These are phyloP conservation scores for Speoplatyrhinus poulsoni DNA, from an alignment of 2,113 vertebrate species.

Conservation along the genomic window DNA sequence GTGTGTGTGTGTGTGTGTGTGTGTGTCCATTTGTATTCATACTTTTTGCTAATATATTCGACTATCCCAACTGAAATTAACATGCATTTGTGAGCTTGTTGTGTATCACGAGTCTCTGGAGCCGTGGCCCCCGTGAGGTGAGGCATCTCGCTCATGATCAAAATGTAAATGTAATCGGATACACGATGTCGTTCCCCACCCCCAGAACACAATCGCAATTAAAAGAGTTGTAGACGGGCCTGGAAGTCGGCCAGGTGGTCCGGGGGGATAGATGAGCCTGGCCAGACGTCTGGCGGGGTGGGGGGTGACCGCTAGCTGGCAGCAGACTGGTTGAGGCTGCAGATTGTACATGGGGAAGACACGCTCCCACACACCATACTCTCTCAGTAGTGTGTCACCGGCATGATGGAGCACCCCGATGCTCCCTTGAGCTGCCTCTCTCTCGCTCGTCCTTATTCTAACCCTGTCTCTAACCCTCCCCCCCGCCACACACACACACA, in stretches of 20 bases:
- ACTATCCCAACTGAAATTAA: not conserved
- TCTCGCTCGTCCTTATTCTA: slow-evolving; percentile 31
- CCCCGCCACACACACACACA: not conserved
- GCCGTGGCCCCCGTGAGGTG: slow-evolving; percentile 20
- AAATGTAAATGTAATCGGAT: slow-evolving; percentile 52
- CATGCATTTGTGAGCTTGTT: slow-evolving; percentile 26
- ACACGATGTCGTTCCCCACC: not conserved
- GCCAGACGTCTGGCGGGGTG: slow-evolving; percentile 65
- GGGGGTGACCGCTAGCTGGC: slow-evolving; percentile 74
- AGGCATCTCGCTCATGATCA: slow-evolving; percentile 42
- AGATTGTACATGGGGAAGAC: slow-evolving; percentile 66
- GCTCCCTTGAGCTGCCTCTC: slow-evolving; percentile 49
- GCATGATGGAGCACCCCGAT: slow-evolving; percentile 73
- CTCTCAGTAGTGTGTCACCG: slow-evolving; percentile 63
- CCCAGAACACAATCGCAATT: slow-evolving; percentile 50
- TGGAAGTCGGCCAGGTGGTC: slow-evolving; percentile 29
- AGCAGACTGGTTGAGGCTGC: slow-evolving; percentile 64
- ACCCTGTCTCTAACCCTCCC: slow-evolving; percentile 56
- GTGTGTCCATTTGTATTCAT: slow-evolving; percentile 9
- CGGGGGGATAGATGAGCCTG: slow-evolving; percentile 65
- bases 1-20: slow-evolving; percentile 12
- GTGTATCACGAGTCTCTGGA: slow-evolving; percentile 25
- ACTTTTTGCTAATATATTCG: slow-evolving; percentile 18
- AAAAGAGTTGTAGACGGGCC: slow-evolving; percentile 31
- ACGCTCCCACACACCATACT: slow-evolving; percentile 57